Evolutionary conservation across 2,797 vertebrate genomes (phyloP), one percentile per base, ranked within the genome.

Genomic region (Poecilia velifera): DNA sequence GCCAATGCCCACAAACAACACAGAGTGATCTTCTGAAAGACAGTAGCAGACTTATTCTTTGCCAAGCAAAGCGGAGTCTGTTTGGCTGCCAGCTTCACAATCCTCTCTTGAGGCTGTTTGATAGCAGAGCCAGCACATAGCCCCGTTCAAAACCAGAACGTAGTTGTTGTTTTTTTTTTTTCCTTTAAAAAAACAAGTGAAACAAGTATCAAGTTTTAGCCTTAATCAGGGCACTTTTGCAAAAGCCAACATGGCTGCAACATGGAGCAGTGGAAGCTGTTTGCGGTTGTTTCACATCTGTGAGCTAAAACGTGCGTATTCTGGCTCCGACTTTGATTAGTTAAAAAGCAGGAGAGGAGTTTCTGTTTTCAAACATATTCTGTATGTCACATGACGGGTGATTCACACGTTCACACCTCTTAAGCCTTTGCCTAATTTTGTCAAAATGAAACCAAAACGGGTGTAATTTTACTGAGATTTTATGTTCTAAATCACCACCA

Each of bases 31-130:
- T 78, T 77, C 49, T 34, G 4, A 39, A 57, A 78, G 62, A 51
- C 25, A 39, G 18, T 12, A 68, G 20, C 18, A 41, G 46, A 16
- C 39, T 76, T 34, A 39, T 28, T 47, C 25, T 53, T 62, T 46
- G 43, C 36, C 34, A 45, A 70, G 39, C 31, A 55, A 51, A 39
- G 31, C 41, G 10, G 55, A 49, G 22, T 55, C 41, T 59, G 34
- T 41, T 80, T 75, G 41, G 28, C 49, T 70, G 59, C 72, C 72
- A 74, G 49, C 20, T 73, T 25, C 68, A 57, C 68, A 57, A 36
- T 51, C 8, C 43, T 79, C 57, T 66, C 25, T 41, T 66, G 14
- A 41, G 72, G 34, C 36, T 46, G 47, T 73, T 57, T 39, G 71
- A 28, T 5, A 34, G 14, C 7, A 28, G 13, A 64, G 46, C 13